Percentiles rank a stretch among this genome's conserved stretches.
Conservation (phyloP, 2,888 invertebrate genomes). For the Hyposoter didymator region DNA sequence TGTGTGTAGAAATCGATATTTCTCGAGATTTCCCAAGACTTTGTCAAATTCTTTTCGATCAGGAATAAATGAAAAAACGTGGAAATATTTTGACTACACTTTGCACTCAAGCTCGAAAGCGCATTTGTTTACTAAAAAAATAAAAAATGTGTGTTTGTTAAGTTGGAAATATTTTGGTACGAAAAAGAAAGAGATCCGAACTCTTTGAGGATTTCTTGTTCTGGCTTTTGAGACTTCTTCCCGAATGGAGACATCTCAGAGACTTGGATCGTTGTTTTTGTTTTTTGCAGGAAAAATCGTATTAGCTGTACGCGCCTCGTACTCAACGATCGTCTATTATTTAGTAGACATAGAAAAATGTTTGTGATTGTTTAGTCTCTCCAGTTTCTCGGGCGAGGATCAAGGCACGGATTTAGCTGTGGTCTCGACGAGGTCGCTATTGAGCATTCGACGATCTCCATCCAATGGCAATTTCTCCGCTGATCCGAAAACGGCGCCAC, state of each 20-base stretch:
- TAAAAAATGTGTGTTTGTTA: not conserved
- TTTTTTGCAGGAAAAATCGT: constrained; percentile 14
- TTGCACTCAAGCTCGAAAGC: constrained; percentile 19
- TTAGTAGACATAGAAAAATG: not conserved
- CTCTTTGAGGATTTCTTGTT: not conserved
- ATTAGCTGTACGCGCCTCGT: constrained; percentile 6
- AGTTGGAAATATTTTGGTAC: constrained; percentile 7
- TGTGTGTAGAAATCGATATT: not conserved
- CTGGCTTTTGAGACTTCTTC: constrained; percentile 15
- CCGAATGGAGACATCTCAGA: not conserved
- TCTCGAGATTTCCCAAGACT: not conserved
- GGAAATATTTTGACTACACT: not conserved
- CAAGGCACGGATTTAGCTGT: constrained; percentile 42
- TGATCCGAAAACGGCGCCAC: constrained; percentile 56
- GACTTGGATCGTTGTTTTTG: constrained; percentile 17
- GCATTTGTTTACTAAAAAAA: not conserved
- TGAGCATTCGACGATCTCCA: constrained; percentile 46
- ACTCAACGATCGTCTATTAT: constrained; percentile 10
- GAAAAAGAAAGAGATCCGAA: constrained; percentile 31
- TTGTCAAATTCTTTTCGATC: not conserved
- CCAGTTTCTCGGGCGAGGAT: constrained; percentile 39
- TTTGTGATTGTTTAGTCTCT: constrained; percentile 19
- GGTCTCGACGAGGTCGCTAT: constrained; percentile 58
- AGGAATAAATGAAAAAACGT: not conserved
- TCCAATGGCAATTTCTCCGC: constrained; percentile 23